Conservation (phyloP, 2,888 invertebrate genomes). For the Ormyrus nitidulus region DNA sequence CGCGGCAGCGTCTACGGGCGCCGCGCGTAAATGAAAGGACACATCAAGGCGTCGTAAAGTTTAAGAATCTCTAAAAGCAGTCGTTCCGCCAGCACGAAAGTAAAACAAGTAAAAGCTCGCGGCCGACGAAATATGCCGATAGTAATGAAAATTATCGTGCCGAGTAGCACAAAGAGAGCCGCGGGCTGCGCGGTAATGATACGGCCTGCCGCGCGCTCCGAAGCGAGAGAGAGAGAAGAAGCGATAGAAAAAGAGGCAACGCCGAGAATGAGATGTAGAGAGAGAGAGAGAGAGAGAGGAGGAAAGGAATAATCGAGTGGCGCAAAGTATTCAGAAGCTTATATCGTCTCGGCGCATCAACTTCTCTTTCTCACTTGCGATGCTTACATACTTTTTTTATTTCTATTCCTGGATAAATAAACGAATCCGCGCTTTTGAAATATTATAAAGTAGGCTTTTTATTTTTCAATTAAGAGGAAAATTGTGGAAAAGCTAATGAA, state of each 20-base stretch:
- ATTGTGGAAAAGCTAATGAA: too few relatives aligned
- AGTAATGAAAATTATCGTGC: constrained; percentile 68
- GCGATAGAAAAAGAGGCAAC: constrained; percentile 16
- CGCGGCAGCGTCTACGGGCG: not conserved
- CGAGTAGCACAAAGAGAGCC: constrained; percentile 67
- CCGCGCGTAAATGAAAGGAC: constrained; percentile 46
- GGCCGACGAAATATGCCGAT: constrained; percentile 60
- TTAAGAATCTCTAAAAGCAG: constrained; percentile 53
- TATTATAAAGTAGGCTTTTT: not conserved
- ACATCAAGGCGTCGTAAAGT: constrained; percentile 47
- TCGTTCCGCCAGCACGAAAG: constrained; percentile 33
- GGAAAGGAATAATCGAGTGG: constrained; percentile 41
- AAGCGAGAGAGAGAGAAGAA: constrained; percentile 48
- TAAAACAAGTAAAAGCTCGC: constrained; percentile 41
- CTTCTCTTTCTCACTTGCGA: constrained; percentile 10
- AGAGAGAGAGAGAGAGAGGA: constrained; percentile 8
- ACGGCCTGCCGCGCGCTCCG: constrained; percentile 58
- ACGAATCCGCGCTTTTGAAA: too few relatives aligned
- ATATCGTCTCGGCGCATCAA: constrained; percentile 26
- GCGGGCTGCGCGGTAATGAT: constrained; percentile 69
- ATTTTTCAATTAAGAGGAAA: too few relatives aligned
- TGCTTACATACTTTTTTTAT: not conserved
- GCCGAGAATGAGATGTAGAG: constrained; percentile 49
- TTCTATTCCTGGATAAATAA: not conserved
- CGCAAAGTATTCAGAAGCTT: constrained; percentile 30